Evolutionary conservation across 2,888 invertebrate species (phyloP), one percentile per base, ranked within the genome.

Genomic region (Eristalinus sepulchralis): DNA sequence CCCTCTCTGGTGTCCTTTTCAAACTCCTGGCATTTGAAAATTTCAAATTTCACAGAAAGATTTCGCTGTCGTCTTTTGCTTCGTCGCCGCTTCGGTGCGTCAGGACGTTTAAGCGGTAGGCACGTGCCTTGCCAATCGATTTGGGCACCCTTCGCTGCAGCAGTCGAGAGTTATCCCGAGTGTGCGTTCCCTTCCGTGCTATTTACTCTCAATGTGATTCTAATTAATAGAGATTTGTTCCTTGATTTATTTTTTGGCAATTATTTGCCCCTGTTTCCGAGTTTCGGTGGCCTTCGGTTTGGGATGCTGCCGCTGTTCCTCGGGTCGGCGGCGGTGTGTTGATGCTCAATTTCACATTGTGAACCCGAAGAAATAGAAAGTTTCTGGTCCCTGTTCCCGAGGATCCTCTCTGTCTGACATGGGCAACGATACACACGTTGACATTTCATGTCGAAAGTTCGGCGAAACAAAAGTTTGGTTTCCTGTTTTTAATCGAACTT

Each of bases 41-140:
- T 31, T 66, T 47, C 47, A 47, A 47, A 27, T 73, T 47, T 47
- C 47, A 17, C 17, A 47, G 55, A 39, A 64, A 47, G 63, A 53
- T 57, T 73, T 57, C 24, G 24, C 20, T 72, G 8, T 27, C 34
- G 2, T 10, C 22, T 24, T 67, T 55, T 11, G 34, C 34, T 39
- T 63, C 2, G 24, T n/a, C 66, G 11, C 13, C 53, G 13, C 55
- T 33, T 47, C 27, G 1, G 27, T 59, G 36, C 34, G 62, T 53
- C 57, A 59, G 81, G 80, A 84, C 72, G 68, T 77, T 80, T 71
- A 34, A 53, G 27, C 24, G 71, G 76, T 62, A 67, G 67, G 71
- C 80, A 84, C 80, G 84, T 84, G 80, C 79, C 78, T 24, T 68
- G 62, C 67, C 73, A 33, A 73, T 83, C 78, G 83, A 83, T 78